phyloP scores from a whole-genome alignment of 2,113 vertebrate genomes.

The Saccopteryx bilineata region DNA sequence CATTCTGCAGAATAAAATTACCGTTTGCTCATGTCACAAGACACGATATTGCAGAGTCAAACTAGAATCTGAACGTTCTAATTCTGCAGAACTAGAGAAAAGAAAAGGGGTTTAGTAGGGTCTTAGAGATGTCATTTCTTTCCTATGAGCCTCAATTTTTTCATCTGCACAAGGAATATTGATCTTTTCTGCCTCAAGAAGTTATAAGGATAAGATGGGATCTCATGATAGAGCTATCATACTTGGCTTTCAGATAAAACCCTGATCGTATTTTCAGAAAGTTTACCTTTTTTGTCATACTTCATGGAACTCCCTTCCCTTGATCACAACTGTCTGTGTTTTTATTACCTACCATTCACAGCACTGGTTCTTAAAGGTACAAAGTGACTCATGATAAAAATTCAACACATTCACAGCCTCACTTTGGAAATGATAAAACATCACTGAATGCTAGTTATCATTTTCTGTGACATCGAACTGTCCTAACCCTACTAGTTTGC shows the following conservation, averaged over 20 bases:
- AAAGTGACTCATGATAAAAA: background rate
- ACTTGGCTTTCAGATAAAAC: background rate
- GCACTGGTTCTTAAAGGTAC: background rate
- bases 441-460: background rate
- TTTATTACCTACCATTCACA: background rate
- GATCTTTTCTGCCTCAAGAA: background rate
- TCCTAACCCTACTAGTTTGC: background rate
- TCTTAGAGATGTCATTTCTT: background rate
- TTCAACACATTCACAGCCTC: background rate
- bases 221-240: background rate
- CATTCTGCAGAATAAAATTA: background rate
- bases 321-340: background rate
- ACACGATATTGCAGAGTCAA: background rate
- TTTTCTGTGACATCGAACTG: background rate
- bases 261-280: background rate
- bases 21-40: background rate
- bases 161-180: background rate
- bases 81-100: background rate
- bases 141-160: background rate
- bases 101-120: background rate
- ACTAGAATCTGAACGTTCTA: background rate
- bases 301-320: background rate
- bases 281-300: background rate
- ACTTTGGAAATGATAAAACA: background rate
- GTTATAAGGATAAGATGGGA: background rate